Percentiles rank a stretch among this genome's conserved stretches.
phyloP scores from a whole-genome alignment of 2,888 invertebrate species.

The Acrocyrtus sp. region DNA sequence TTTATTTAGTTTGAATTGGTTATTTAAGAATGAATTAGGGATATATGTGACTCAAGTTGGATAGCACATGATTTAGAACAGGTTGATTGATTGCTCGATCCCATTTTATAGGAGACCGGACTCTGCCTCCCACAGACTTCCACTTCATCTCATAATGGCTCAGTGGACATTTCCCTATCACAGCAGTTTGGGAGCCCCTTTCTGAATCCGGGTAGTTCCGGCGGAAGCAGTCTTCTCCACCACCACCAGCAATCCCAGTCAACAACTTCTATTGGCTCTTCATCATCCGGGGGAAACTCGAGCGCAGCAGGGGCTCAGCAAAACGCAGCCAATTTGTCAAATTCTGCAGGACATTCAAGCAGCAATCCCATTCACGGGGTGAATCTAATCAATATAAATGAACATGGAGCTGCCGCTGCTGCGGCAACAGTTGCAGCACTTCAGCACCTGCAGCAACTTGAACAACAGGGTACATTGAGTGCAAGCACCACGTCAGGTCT shows the following conservation, averaged over 20 bases:
- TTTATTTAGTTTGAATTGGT: too few species aligned
- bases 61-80: too few species aligned
- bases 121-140: conserved; percentile 55
- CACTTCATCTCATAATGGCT: conserved; percentile 56
- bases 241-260: conserved; percentile 26
- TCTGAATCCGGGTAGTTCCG: conserved; percentile 18
- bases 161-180: conserved; percentile 60
- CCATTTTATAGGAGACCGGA: conserved; percentile 45
- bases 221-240: conserved; percentile 15
- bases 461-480: conserved; percentile 40
- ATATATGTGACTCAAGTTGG: too few species aligned
- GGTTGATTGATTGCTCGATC: too few species aligned
- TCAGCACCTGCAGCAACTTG: conserved; percentile 48
- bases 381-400: conserved; percentile 43
- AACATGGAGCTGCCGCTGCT: conserved; percentile 31
- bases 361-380: conserved; percentile 37
- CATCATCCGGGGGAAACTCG: conserved; percentile 39
- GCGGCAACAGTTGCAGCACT: conserved; percentile 40
- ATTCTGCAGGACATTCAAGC: conserved; percentile 18
- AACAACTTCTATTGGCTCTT: conserved; percentile 26
- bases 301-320: conserved; percentile 29
- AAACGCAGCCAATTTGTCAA: conserved; percentile 45
- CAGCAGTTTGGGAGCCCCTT: conserved; percentile 44
- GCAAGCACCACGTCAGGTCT: conserved; percentile 24
- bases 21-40: too few species aligned